Evolutionary conservation across 2,113 vertebrate genomes (phyloP), one percentile per base, ranked within the genome.

Genomic region (Hystrix brachyura): DNA sequence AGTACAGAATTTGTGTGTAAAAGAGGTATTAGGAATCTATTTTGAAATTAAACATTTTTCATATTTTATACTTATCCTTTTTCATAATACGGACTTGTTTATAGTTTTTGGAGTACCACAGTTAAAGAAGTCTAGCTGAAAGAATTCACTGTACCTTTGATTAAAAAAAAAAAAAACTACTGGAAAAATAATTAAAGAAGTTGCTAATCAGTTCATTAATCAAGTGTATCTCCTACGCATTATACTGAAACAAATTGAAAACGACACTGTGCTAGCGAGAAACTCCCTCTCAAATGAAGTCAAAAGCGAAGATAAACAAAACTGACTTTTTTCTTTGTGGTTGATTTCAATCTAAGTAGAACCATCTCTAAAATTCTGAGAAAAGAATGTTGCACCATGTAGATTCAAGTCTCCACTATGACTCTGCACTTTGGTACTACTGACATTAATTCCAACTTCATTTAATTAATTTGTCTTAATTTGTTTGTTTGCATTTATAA

Each of bases 171-270:
- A 69, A 79, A 96, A 90, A 93, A 80, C 57, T 88, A 94, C 92
- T 96, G 55, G 64, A 97, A 98, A 87, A 94, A 95, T 96, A 97
- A 98, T 97, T 97, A 96, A 95, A 85, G 43, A 86, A 96, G 74
- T 90, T 97, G 48, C 83, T 97, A 97, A 97, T 97, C 93, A 94
- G 93, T 97, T 97, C 96, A 96, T 97, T 97, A 96, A 96, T 98
- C 89, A 97, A 96, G 71, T 85, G 57, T 96, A 87, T 96, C 86
- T 95, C 59, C 82, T 95, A 64, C 76, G 92, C 83, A 90, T 97
- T 97, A 91, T 95, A 82, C 79, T 59, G 83, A 90, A 93, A 94
- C 93, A 96, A 97, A 98, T 95, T 74, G 91, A 94, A 97, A 89
- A 96, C 69, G 91, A 90, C 95, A 87, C 94, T 96, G 64, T 94